phyloP scores from a whole-genome alignment of 2,888 invertebrate species.

The Campoplex nolae region DNA sequence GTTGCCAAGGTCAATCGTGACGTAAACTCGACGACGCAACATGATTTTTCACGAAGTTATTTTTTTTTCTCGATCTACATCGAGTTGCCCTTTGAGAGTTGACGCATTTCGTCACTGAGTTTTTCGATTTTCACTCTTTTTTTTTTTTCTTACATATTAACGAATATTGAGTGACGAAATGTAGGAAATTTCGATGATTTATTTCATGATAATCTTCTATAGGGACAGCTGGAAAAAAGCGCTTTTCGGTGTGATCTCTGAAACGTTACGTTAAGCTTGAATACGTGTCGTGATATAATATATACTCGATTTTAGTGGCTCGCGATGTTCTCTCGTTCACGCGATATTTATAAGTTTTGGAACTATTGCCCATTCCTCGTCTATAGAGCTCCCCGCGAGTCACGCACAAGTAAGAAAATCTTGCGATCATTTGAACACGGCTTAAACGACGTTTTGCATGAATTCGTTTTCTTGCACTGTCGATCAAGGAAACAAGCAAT shows the following conservation, averaged over 20 bases:
- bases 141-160: background rate
- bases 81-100: background rate
- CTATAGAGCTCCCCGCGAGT: conserved; percentile 8
- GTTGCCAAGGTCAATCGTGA: conserved; percentile 1
- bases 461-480: background rate
- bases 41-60: background rate
- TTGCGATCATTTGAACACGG: background rate
- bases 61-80: too few species aligned
- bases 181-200: background rate
- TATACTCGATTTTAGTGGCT: conserved; percentile 30
- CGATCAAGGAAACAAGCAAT: background rate
- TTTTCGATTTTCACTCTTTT: background rate
- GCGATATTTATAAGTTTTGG: conserved; percentile 68
- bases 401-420: conserved; percentile 13
- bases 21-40: background rate
- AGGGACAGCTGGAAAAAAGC: background rate
- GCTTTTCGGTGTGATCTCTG: background rate
- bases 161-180: background rate
- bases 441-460: background rate
- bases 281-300: background rate
- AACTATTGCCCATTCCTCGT: conserved; percentile 61
- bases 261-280: conserved; percentile 5
- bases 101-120: background rate
- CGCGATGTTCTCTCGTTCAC: conserved; percentile 58
- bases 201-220: background rate